Conservation (phyloP, 2,113 vertebrate species). For the Corythoichthys haematopterus region DNA sequence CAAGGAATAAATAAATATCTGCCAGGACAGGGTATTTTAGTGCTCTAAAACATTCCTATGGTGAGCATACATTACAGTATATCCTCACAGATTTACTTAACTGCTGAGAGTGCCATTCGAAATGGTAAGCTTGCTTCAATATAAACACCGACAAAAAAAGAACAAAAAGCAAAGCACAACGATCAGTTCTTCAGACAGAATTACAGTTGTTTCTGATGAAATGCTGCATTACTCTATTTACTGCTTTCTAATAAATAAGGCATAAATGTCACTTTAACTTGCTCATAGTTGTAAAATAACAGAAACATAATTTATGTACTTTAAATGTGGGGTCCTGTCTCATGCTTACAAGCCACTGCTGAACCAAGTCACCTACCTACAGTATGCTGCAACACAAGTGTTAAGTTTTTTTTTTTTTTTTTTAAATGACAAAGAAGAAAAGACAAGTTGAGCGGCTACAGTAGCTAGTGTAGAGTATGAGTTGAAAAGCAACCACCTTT, state of each 20-base stretch:
- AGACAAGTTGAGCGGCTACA: no score
- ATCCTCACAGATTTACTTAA: not conserved
- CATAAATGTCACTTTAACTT: not conserved
- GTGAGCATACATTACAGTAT: not conserved
- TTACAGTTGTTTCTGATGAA: not conserved
- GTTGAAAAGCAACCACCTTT: no score
- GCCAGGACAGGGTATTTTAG: not conserved
- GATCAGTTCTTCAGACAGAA: not conserved
- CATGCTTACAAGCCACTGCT: no score
- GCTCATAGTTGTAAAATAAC: no score
- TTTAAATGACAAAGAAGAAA: no score
- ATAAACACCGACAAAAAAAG: not conserved
- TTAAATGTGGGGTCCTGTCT: no score
- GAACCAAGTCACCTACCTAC: no score
- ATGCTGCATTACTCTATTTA: no score
- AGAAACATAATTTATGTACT: no score
- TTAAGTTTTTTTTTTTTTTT: no score
- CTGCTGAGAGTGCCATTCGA: not conserved
- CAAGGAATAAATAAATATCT: not conserved
- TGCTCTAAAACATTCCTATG: not conserved
- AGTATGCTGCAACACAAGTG: no score
- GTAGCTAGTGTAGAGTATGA: no score
- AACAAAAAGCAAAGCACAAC: not conserved
- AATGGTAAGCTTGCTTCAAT: not conserved
- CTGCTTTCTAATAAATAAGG: not conserved